Base-by-base conservation (phyloP, 2,797 vertebrate genomes). In the Karalla daura region DNA sequence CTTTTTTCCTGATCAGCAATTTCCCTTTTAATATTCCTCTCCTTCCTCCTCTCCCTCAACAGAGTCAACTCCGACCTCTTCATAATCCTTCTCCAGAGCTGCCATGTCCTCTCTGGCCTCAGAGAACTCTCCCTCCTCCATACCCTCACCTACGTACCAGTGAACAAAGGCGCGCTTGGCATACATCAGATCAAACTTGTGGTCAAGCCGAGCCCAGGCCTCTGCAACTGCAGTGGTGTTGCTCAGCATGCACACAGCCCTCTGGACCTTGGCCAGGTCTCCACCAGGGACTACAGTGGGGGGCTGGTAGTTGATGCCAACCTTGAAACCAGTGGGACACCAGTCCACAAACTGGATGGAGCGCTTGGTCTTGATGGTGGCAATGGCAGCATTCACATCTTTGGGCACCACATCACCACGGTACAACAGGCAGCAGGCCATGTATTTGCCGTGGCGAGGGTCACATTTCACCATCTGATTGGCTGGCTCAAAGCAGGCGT, bases 391-490 rank as follows among this genome's bases (percentile, higher is more conserved):
- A n/a, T 86, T 86, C 24, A 95, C 93, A 0, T 95, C 95, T 67
- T 95, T 95, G 25, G 94, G 94, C 33, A 95, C 94, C 55, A 95
- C 93, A 2, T 95, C 94, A 0, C 94, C 93, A 35, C 94, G 82
- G 17, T 94, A 95, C 3, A 95, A 35, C 77, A 95, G 88, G n/a
- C 94, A 95, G 75, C 93, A 95, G 44, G 94, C 94, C 94, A 95
- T 94, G 73, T 95, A 95, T 69, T 95, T 95, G 68, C 94, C 94
- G 0, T 92, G 92, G 50, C 89, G 91, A 55, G 94, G 94, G 74
- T 95, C 93, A 0, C 94, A 95, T 39, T 94, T 95, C 21, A 95
- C 93, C 94, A 94, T 94, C 85, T 94, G 93, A 63, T 95, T 95
- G 40, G 94, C 79, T 3, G 92, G 93, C 64, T 95, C 93, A 23